Conservation (phyloP, 2,888 invertebrate species). For the Morpho helenor region DNA sequence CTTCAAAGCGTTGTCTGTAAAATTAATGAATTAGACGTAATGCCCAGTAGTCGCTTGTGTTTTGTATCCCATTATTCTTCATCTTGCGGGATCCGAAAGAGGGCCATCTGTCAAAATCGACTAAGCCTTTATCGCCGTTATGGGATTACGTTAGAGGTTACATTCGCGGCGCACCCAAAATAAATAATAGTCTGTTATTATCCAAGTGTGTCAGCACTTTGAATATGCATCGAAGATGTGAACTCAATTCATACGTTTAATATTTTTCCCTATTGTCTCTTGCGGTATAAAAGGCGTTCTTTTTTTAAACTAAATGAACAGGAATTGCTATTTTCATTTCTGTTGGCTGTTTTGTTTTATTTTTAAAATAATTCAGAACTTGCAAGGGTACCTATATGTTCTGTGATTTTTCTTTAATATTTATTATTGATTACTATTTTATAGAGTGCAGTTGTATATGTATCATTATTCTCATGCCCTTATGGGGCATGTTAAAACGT, state of each 20-base stretch:
- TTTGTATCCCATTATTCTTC: slow-evolving; percentile 65
- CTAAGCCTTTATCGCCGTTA: slow-evolving; percentile 27
- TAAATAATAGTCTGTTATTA: slow-evolving; percentile 22
- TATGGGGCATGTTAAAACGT: no score
- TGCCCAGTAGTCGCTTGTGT: slow-evolving; percentile 64
- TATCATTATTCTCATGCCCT: no score
- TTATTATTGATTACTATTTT: no score
- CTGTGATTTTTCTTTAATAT: no score
- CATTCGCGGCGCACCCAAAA: slow-evolving; percentile 15
- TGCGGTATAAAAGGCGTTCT: slow-evolving; percentile 6
- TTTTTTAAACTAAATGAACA: not conserved
- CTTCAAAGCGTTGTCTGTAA: slow-evolving; percentile 41
- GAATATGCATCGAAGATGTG: slow-evolving; percentile 26
- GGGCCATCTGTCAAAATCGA: slow-evolving; percentile 32
- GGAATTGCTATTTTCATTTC: slow-evolving; percentile 1
- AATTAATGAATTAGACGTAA: slow-evolving; percentile 75
- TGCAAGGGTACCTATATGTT: no score
- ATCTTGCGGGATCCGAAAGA: slow-evolving; percentile 35
- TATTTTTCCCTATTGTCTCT: slow-evolving; percentile 18
- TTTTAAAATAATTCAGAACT: not conserved
- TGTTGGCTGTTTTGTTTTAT: not conserved
- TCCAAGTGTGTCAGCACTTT: slow-evolving; percentile 24
- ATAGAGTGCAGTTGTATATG: no score
- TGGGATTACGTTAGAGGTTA: slow-evolving; percentile 8
- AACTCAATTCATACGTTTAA: slow-evolving; percentile 21